Percentiles rank a stretch among this genome's conserved stretches.
These are phyloP conservation scores for Syngnathus rostellatus DNA, from an alignment of 2,797 vertebrate species.

Conservation along the genomic window DNA sequence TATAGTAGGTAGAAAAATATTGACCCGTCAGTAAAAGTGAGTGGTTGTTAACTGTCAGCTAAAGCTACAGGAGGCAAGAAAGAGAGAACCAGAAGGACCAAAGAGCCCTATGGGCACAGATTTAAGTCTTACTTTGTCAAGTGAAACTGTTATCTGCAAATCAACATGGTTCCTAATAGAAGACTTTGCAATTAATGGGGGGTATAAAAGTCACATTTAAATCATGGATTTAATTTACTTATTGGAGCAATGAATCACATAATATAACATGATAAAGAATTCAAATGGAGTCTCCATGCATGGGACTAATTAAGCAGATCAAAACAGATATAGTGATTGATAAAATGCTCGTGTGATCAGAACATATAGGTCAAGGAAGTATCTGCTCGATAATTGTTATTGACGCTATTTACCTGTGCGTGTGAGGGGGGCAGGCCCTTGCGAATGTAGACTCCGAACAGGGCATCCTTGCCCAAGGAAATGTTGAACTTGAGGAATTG, in stretches of 20 bases:
- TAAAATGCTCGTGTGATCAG: not conserved
- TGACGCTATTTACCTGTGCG: conserved; percentile 75
- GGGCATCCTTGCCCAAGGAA: conserved; percentile 91
- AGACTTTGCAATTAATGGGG: conserved; percentile 75
- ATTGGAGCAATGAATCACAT: conserved; percentile 42
- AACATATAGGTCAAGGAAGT: too few relatives aligned
- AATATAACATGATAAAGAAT: conserved; percentile 41
- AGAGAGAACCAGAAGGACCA: not conserved
- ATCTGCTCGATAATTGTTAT: not conserved
- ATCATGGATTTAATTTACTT: conserved; percentile 41
- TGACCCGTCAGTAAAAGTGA: not conserved
- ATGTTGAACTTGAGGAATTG: conserved; percentile 99
- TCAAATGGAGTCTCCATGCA: conserved; percentile 16
- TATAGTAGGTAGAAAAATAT: not conserved
- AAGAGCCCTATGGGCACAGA: conserved; percentile 5
- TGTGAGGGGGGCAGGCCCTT: conserved; percentile 98
- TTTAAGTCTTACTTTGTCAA: not conserved
- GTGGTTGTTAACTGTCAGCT: not conserved
- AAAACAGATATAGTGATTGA: conserved; percentile 30
- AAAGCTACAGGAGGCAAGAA: not conserved
- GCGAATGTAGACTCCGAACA: conserved; percentile 95
- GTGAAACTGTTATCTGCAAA: conserved; percentile 37
- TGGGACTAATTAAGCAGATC: conserved; percentile 15
- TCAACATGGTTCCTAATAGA: conserved; percentile 63
- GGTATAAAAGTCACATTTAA: conserved; percentile 63